Base-by-base conservation (phyloP, 92 coral and sea anemone genomes). In the Paramuricea clavata region DNA sequence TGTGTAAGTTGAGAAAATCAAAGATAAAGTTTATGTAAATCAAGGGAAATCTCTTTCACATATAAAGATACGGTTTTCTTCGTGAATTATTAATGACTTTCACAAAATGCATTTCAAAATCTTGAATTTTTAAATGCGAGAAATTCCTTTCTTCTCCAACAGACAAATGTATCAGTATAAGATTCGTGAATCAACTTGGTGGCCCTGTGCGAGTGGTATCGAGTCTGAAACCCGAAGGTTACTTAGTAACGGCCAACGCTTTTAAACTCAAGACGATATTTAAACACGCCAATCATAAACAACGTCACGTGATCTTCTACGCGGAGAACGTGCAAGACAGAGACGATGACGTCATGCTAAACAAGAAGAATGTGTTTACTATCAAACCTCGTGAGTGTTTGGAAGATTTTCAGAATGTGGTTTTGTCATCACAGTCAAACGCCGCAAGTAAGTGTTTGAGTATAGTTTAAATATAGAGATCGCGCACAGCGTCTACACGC, bases 291-390 rank as follows among this genome's bases (percentile, higher is more conserved):
- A 79, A 79, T 16, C 94, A 93, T 32, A 96, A 93, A 65, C 93
- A 96, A 82, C 98, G 96, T 26, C 98, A 96, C 81, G 99, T 94
- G 49, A 94, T 94, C 64, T 94, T 96, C 90, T 96, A 94, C 85
- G 99, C 98, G 23, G 98, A 95, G 73, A 94, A 95, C 89, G 87
- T 92, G 47, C 93, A 93, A n/a, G 93, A 85, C 30, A 90, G 89
- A 49, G 95, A 88, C 31, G 94, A 94, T 27, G 97, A 95, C 17
- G 91, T 96, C 52, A 83, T 96, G 69, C 81, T 95, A 44, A 96
- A 96, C 42, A 88, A 85, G 17, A 88, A 91, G 56, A 94, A 96
- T 89, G 95, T 93, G 68, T 90, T 96, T 70, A 91, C 98, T 0
- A 90, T 93, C 57, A 93, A 87, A 19, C 99, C 99, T 0, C 94